phyloP scores from a whole-genome alignment of 2,797 vertebrate genomes.

The Schizopygopsis malacanthus region DNA sequence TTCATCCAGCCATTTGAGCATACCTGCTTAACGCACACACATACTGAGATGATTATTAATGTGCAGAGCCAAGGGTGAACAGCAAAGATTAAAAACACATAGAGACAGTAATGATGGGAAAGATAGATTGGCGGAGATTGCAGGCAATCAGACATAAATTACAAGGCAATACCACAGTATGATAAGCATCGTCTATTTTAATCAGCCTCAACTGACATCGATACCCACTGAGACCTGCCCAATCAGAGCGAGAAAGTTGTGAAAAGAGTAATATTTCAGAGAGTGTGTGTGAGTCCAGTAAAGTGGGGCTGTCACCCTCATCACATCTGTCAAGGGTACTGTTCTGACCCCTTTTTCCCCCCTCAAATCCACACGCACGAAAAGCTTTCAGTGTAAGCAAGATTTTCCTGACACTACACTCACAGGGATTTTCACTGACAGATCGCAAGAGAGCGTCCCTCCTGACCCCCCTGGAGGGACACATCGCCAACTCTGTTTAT shows the following conservation, averaged over 20 bases:
- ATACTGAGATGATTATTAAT: conserved; percentile 52
- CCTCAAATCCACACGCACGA: conserved; percentile 50
- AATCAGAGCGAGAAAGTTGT: conserved; percentile 39
- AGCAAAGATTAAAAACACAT: conserved; percentile 56
- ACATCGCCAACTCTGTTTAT: conserved; percentile 45
- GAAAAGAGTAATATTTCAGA: conserved; percentile 57
- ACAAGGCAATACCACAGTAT: conserved; percentile 76
- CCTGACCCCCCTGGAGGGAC: conserved; percentile 55
- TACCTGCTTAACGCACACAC: conserved; percentile 24
- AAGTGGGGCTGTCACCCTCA: conserved; percentile 76
- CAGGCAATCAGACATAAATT: conserved; percentile 83
- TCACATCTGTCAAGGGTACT: conserved; percentile 82
- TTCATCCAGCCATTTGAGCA: conserved; percentile 12
- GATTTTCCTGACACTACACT: conserved; percentile 49
- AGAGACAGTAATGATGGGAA: conserved; percentile 71
- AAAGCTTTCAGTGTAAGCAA: conserved; percentile 39
- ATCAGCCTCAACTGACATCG: conserved; percentile 63
- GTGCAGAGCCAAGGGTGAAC: conserved; percentile 45
- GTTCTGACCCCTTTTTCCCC: conserved; percentile 71
- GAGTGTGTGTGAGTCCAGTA: conserved; percentile 64
- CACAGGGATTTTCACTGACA: conserved; percentile 32
- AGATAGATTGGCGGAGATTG: conserved; percentile 80
- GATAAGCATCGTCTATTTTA: conserved; percentile 76
- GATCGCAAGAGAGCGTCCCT: conserved; percentile 46
- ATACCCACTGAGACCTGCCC: conserved; percentile 36